Conservation (phyloP, 2,888 invertebrate species). For the Pheosia gnoma region DNA sequence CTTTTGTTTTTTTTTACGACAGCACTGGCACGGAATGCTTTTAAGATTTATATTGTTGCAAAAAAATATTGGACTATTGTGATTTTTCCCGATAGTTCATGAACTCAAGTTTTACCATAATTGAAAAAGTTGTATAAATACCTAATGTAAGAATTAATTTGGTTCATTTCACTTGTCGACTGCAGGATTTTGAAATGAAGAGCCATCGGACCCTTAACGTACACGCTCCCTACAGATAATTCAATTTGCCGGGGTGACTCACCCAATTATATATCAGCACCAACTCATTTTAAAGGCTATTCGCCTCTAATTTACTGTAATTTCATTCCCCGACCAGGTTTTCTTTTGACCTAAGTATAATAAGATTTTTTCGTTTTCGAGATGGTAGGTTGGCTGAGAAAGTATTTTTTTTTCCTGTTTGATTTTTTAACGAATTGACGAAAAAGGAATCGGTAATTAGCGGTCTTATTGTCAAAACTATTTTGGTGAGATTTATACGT, state of each 20-base stretch:
- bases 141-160: conserved; percentile 39
- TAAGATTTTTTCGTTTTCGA: background rate
- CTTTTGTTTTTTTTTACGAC: too few species aligned
- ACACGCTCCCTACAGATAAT: conserved; percentile 39
- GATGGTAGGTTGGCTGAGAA: background rate
- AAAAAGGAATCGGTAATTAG: too few species aligned
- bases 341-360: conserved; percentile 32
- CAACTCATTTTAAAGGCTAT: conserved; percentile 43
- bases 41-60: too few species aligned
- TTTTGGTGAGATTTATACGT: too few species aligned
- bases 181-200: conserved; percentile 43
- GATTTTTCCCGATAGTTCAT: too few species aligned
- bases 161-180: conserved; percentile 39
- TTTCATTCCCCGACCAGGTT: conserved; percentile 38
- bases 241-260: conserved; percentile 44
- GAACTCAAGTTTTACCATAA: background rate
- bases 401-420: background rate
- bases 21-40: too few species aligned
- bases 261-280: conserved; percentile 46
- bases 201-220: conserved; percentile 38
- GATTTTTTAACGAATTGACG: background rate
- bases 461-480: too few species aligned
- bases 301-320: conserved; percentile 46
- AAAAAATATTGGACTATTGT: too few species aligned
- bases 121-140: background rate